Percentiles rank a stretch among this genome's conserved stretches.
phyloP scores from a whole-genome alignment of 2,797 vertebrate genomes.

The Yasuhikotakia modesta region DNA sequence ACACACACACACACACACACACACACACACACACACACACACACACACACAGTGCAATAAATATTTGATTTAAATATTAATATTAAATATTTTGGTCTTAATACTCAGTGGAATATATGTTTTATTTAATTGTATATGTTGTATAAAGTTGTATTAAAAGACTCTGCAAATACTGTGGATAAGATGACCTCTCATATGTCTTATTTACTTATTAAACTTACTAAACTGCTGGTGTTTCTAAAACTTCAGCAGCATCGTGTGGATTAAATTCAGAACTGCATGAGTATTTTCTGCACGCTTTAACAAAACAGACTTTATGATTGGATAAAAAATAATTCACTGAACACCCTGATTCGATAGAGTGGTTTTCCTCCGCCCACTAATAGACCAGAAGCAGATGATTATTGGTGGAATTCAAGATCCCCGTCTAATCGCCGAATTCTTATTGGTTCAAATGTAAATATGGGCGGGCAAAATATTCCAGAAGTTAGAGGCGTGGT shows the following conservation, averaged over 20 bases:
- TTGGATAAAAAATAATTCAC: constrained; percentile 3
- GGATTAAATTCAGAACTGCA: not conserved
- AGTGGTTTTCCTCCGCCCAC: not conserved
- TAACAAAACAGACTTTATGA: constrained; percentile 33
- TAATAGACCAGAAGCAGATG: not conserved
- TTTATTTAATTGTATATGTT: too few relatives aligned
- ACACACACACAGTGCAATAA: too few relatives aligned
- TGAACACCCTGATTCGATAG: not conserved
- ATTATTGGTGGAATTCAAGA: constrained; percentile 55
- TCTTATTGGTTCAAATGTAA: constrained; percentile 52
- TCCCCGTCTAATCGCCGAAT: not conserved
- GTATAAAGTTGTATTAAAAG: too few relatives aligned
- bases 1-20: too few relatives aligned
- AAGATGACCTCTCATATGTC: not conserved
- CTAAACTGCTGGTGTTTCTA: too few relatives aligned
- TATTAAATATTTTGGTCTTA: too few relatives aligned
- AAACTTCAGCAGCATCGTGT: constrained; percentile 20
- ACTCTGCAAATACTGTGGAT: not conserved
- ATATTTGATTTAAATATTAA: too few relatives aligned
- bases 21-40: too few relatives aligned
- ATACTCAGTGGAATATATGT: too few relatives aligned
- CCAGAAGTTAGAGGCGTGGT: constrained; percentile 66
- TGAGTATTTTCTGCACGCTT: not conserved
- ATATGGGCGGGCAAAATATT: constrained; percentile 64
- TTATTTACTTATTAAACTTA: too few relatives aligned